Percentiles rank a stretch among this genome's conserved stretches.
phyloP scores from a whole-genome alignment of 2,888 invertebrate genomes.

The Clivina fossor region DNA sequence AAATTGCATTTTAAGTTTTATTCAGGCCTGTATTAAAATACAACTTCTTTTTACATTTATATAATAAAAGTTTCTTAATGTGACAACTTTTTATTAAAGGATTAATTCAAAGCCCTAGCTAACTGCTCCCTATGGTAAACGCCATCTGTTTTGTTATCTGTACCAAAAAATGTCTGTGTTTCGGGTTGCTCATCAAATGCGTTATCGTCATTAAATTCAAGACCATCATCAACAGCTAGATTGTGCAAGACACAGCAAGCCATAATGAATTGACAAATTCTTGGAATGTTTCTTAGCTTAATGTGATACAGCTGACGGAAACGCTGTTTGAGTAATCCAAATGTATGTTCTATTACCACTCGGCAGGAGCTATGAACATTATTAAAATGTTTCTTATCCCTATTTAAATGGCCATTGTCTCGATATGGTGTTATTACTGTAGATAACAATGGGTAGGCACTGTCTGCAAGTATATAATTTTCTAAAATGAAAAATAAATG shows the following conservation, averaged over 20 bases:
- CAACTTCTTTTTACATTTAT: too few species aligned
- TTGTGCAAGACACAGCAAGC: conserved; percentile 21
- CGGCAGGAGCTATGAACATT: conserved; percentile 15
- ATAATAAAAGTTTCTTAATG: too few species aligned
- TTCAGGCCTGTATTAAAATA: too few species aligned
- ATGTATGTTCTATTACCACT: conserved; percentile 21
- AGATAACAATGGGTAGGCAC: conserved; percentile 14
- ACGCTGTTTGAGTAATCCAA: conserved; percentile 22
- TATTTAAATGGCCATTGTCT: conserved; percentile 22
- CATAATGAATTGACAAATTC: conserved; percentile 26
- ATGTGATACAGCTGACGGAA: conserved; percentile 22
- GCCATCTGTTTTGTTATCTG: too few species aligned
- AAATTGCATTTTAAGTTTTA: too few species aligned
- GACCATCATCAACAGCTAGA: not conserved
- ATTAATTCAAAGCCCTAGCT: too few species aligned
- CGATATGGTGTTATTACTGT: conserved; percentile 13
- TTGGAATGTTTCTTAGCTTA: conserved; percentile 16
- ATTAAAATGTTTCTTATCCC: conserved; percentile 22
- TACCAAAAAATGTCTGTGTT: too few species aligned
- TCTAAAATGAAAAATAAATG: too few species aligned
- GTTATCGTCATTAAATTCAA: not conserved
- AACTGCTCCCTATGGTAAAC: too few species aligned
- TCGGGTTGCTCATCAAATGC: not conserved
- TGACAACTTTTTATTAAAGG: too few species aligned
- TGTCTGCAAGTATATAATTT: too few species aligned